Percentiles rank a stretch among this genome's conserved stretches.
Evolutionary conservation across 2,797 vertebrate genomes (phyloP).

Genomic region (Xyrichtys novacula): DNA sequence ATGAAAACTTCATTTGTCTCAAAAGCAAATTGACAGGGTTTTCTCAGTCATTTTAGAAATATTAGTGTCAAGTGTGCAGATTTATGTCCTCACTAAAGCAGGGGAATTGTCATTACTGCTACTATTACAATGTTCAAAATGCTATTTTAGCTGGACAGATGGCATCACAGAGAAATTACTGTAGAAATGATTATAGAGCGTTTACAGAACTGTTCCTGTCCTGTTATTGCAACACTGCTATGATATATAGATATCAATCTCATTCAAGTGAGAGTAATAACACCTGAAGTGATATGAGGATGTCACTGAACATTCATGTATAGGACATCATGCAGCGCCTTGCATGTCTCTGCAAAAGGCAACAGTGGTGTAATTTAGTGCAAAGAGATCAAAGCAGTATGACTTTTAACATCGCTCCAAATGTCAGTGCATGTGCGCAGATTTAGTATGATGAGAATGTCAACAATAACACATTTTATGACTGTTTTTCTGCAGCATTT

Average conservation of each 20-base stretch:
- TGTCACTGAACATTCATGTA: constrained; percentile 25
- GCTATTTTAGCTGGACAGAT: constrained; percentile 47
- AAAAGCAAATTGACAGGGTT: constrained; percentile 20
- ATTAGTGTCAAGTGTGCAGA: constrained; percentile 31
- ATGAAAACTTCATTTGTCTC: constrained; percentile 33
- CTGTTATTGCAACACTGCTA: constrained; percentile 9
- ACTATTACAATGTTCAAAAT: constrained; percentile 31
- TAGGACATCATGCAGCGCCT: background rate
- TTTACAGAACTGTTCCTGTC: constrained; percentile 37
- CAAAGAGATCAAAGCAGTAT: constrained; percentile 39
- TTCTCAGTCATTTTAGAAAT: constrained; percentile 19
- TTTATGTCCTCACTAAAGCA: background rate
- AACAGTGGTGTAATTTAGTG: constrained; percentile 22
- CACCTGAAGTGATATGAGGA: constrained; percentile 36
- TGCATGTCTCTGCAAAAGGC: constrained; percentile 18
- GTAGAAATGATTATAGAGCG: constrained; percentile 48
- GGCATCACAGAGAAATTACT: constrained; percentile 47
- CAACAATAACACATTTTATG: constrained; percentile 11
- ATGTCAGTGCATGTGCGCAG: constrained; percentile 27
- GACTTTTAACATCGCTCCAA: constrained; percentile 29
- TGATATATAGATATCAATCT: constrained; percentile 42
- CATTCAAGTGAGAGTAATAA: constrained; percentile 40
- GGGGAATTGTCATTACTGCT: constrained; percentile 19
- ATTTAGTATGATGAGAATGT: constrained; percentile 42
- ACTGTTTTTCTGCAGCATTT: constrained; percentile 32